A percentile compares a stretch with the other conserved stretches of the same genome.
Evolutionary conservation across 2,113 vertebrate genomes (phyloP).

Genomic region (Erinaceus europaeus): DNA sequence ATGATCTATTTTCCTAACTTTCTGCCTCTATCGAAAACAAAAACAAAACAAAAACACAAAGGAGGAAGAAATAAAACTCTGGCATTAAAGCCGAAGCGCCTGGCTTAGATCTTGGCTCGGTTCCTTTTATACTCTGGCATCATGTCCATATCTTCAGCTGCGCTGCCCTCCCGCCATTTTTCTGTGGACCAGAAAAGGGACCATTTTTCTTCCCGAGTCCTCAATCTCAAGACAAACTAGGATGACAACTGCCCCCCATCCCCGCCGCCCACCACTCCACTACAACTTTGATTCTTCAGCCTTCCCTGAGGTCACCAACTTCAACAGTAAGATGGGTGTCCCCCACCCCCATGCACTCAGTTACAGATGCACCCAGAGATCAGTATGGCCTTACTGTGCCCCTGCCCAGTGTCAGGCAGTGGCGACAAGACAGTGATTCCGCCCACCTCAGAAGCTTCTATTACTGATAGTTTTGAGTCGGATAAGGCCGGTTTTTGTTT

Average conservation of each 20-base stretch:
- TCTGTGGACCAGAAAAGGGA: slow-evolving; percentile 30
- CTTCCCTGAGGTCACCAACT: slow-evolving; percentile 23
- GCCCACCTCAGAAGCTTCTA: slow-evolving; percentile 41
- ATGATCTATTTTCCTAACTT: no score
- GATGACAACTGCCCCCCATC: background rate
- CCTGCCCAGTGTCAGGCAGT: slow-evolving; percentile 27
- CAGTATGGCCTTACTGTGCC: slow-evolving; percentile 1
- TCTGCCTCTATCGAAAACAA: no score
- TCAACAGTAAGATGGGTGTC: background rate
- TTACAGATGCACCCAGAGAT: slow-evolving; percentile 25
- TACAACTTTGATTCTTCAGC: slow-evolving; percentile 17
- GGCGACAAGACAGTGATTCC: slow-evolving; percentile 48
- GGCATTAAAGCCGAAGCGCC: background rate
- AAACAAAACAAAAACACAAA: no score
- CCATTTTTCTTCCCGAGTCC: slow-evolving; percentile 18
- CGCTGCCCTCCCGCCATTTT: background rate
- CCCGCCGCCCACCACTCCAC: no score
- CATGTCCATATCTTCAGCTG: background rate
- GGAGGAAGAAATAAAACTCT: background rate
- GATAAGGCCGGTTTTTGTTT: slow-evolving; percentile 46
- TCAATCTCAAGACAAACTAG: slow-evolving; percentile 36
- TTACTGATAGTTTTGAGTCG: slow-evolving; percentile 32
- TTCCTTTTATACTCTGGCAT: background rate
- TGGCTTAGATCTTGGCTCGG: background rate
- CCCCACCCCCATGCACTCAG: background rate